Evolutionary conservation across 2,888 invertebrate species (phyloP).

Genomic region (Hemistola chrysoprasaria): DNA sequence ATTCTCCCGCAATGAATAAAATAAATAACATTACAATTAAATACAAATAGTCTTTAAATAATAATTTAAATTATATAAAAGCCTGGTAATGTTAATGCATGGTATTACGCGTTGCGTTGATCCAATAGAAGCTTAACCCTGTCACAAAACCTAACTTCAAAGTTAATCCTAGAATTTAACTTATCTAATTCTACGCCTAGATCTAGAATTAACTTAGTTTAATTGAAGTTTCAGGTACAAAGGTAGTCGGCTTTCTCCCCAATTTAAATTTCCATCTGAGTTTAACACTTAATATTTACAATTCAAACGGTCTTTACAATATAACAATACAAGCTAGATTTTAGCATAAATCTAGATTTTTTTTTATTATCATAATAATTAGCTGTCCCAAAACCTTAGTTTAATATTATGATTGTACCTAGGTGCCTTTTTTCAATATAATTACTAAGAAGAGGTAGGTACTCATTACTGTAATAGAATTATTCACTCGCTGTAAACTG

Average conservation of each 20-base stretch:
- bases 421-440: conserved; percentile 54
- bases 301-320: conserved; percentile 38
- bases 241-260: conserved; percentile 62
- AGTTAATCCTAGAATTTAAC: conserved; percentile 68
- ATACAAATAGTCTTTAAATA: too few relatives aligned
- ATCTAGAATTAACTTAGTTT: conserved; percentile 67
- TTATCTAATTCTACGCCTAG: conserved; percentile 69
- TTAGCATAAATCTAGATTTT: conserved; percentile 1
- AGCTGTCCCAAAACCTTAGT: conserved; percentile 20
- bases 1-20: too few relatives aligned
- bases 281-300: conserved; percentile 57
- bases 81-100: too few relatives aligned
- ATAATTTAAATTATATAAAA: too few relatives aligned
- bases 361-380: conserved; percentile 28
- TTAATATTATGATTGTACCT: conserved; percentile 60
- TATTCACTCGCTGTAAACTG: too few relatives aligned
- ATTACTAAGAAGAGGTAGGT: background rate
- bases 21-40: too few relatives aligned
- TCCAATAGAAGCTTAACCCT: conserved; percentile 65
- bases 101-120: too few relatives aligned
- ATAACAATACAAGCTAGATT: conserved; percentile 7
- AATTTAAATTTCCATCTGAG: conserved; percentile 52
- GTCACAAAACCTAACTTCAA: conserved; percentile 72
- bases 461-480: too few relatives aligned
- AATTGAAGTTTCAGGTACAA: conserved; percentile 80